Base-by-base conservation (phyloP, 1,140 invertebrate species). In the Mactra quadrangularis region DNA sequence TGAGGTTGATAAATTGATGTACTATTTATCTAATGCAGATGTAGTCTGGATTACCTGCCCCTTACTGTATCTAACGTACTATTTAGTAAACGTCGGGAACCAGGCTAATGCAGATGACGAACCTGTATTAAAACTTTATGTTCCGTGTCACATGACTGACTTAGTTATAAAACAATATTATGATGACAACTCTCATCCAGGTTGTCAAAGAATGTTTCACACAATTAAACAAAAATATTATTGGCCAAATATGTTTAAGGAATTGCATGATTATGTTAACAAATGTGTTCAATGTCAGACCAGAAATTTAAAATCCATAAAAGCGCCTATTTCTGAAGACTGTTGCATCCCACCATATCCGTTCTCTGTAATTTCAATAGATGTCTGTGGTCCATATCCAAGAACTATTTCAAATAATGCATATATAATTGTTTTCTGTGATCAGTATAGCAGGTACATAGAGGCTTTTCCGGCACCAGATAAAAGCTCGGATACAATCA, bases 311-410 rank as follows among this genome's bases (percentile, higher is more conserved):
- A 71, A 25, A 15, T 66, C 53, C 52, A 55, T 31, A 70, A 68
- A 84, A 59, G 31, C 84, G 1, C 82, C 77, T 7, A 41, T n/a
- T 22, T 3, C 45, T 6, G 31, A 57, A 70, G 77, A 84, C 47
- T 83, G 60, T 6, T 74, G 83, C 38, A 82, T 78, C 19, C 70
- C 81, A 3, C 81, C 70, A 27, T 82, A 38, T 59, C 53, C 57
- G 0, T 83, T 77, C 27, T 81, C 81, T 31, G 84, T 84, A 27
- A 29, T 82, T 25, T 53, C 33, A 19, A 19, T 83, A n/a, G 85
- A 88, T 79, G 17, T 88, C 7, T 78, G 71, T 7, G 85, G 81
- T 4, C 87, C 83, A 3, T 86, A 68, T 52, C 62, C 75, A 29
- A 45, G n/a, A 0, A 22, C 81, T 0, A 50, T 84, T 0, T 84